Base-by-base conservation (phyloP, 2,888 invertebrate genomes). In the Seira musarum region DNA sequence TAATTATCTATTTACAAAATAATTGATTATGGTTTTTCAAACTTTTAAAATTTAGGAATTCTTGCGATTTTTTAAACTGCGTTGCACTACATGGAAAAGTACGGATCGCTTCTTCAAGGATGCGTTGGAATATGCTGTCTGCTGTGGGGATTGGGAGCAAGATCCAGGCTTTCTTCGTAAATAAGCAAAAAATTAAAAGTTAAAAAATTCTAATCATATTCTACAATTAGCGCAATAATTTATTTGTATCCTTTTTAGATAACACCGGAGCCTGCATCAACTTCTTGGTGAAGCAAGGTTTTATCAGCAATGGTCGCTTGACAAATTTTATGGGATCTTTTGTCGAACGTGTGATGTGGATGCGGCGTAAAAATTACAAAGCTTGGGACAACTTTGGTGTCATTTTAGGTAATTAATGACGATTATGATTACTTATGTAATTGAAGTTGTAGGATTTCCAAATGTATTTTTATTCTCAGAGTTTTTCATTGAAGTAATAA, bases 351-450 rank as follows among this genome's bases (percentile, higher is more conserved):
- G 80, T 83, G 0, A 82, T 83, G 71, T 65, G 74, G 49, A 80
- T 83, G 77, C 80, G 80, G 30, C 67, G 80, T 2, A 83, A 74
- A 64, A 77, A 82, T 30, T 77, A 71, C 67, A 80, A 81, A 67
- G 82, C 84, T 2, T 84, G 85, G 84, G 74, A 79, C 35, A 75
- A 80, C 17, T 85, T 84, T 65, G 85, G 85, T 15, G 73, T 78
- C 10, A 84, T 85, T 69, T 75, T 85, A 57, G 83, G 85, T 83
- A 65, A 80, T 6, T 69, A 60, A 19, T 21, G 46, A 30, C n/a
- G 10, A n/a, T 24, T 22, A 19, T 10, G 22, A 24, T 17, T 1
- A 49, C n/a, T 40, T 17, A 8, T 8, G 15, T 13, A 60, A 13
- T 25, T 25, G 17, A 69, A 57, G 24, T 1, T 35, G 2, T 3